Conservation (phyloP, 2,113 vertebrate genomes). For the Crypturellus undulatus region DNA sequence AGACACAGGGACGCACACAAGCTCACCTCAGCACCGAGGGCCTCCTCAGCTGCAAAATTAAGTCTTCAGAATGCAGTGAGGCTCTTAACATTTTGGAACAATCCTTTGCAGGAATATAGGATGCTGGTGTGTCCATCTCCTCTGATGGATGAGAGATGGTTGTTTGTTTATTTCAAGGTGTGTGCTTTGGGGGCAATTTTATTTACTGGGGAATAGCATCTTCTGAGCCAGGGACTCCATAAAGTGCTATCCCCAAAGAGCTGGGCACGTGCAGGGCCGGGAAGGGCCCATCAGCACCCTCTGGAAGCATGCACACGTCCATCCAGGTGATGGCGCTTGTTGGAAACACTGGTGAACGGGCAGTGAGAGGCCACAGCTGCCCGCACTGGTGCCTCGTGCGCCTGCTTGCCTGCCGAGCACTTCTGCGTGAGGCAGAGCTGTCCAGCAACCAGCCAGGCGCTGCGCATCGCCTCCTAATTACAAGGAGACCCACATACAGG, state of each 20-base stretch:
- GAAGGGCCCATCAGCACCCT: not conserved
- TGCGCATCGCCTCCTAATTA: not conserved
- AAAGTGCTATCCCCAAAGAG: too few relatives aligned
- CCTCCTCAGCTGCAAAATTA: conserved; percentile 60
- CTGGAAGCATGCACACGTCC: not conserved
- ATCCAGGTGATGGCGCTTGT: not conserved
- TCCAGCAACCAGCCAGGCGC: conserved; percentile 1
- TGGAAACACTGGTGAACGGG: not conserved
- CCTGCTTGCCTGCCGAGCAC: conserved; percentile 35
- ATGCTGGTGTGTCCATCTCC: not conserved
- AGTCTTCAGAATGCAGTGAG: conserved; percentile 35
- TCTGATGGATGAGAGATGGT: accelerated
- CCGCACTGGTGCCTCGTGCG: not conserved
- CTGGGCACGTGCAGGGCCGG: too few relatives aligned
- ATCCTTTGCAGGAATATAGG: not conserved
- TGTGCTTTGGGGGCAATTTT: not conserved
- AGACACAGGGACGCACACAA: not conserved
- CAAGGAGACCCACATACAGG: not conserved
- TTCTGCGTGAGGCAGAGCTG: not conserved
- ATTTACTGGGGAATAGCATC: not conserved
- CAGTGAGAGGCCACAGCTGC: conserved; percentile 6
- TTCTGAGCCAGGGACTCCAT: not conserved
- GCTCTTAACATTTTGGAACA: conserved; percentile 8
- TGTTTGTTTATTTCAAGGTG: not conserved
- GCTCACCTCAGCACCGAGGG: not conserved